phyloP scores from a whole-genome alignment of 30 jellyfish, hydroid and myxozoan genomes.

The Pseudorhiza aurosa region DNA sequence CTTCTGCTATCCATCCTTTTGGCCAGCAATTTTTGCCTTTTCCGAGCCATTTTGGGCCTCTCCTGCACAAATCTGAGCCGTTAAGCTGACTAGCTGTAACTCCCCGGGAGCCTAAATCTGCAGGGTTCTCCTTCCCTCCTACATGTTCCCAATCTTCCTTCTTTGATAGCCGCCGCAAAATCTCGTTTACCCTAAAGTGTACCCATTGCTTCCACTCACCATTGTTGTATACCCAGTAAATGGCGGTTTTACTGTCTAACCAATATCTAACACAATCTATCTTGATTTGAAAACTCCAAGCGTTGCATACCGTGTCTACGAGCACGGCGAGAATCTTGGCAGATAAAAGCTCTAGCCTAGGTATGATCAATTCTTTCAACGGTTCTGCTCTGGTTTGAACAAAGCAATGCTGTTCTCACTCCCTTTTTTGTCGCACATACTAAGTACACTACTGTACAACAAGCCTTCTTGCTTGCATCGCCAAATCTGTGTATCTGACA shows the following conservation, averaged over 20 bases:
- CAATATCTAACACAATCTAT: constrained; percentile 16
- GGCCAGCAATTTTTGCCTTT: too few species aligned
- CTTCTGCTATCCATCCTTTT: too few species aligned
- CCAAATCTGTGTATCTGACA: constrained; percentile 19
- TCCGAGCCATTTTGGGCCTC: too few species aligned
- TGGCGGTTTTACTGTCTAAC: constrained; percentile 20
- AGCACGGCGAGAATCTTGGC: constrained; percentile 17
- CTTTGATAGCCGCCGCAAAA: too few species aligned
- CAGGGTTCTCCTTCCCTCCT: constrained; percentile 51
- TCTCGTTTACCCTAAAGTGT: constrained; percentile 28
- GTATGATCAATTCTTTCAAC: constrained; percentile 22
- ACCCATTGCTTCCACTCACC: constrained; percentile 32
- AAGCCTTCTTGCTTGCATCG: constrained; percentile 45
- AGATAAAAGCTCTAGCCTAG: constrained; percentile 36
- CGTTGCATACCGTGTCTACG: constrained; percentile 8
- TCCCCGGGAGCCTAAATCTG: constrained; percentile 53
- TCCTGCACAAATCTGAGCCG: too few species aligned
- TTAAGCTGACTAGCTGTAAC: too few species aligned
- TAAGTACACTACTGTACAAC: constrained; percentile 29
- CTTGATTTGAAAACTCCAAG: not conserved
- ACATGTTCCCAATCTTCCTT: constrained; percentile 69
- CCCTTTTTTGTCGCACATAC: constrained; percentile 19
- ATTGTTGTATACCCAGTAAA: constrained; percentile 17
- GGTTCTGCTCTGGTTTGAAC: constrained; percentile 58
- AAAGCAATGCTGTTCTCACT: constrained; percentile 1